Evolutionary conservation across 2,888 invertebrate species (phyloP).

Genomic region (Nemotelus nigrinus): DNA sequence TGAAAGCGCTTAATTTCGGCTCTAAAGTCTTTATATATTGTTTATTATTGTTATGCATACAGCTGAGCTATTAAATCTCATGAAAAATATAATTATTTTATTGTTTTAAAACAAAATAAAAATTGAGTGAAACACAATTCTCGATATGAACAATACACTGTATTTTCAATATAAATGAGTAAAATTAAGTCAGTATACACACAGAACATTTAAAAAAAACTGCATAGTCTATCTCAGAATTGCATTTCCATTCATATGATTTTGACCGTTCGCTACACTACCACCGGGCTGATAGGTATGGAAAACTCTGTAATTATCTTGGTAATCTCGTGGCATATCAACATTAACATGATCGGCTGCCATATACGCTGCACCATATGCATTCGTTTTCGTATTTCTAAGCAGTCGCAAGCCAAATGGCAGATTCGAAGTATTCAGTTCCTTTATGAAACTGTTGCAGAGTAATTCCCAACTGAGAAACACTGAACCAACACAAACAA

Average conservation of each 20-base stretch:
- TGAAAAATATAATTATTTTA: too few species aligned
- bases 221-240: neutral
- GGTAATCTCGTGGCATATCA: constrained; percentile 75
- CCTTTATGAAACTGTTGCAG: constrained; percentile 74
- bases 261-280: neutral
- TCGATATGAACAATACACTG: neutral
- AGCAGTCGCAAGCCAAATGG: constrained; percentile 70
- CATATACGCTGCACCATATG: constrained; percentile 86
- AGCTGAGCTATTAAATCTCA: too few species aligned
- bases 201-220: constrained; percentile 6
- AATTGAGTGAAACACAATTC: neutral
- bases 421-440: constrained; percentile 65
- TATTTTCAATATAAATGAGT: constrained; percentile 35
- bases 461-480: constrained; percentile 92
- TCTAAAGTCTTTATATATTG: too few species aligned
- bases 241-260: constrained; percentile 27
- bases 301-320: constrained; percentile 74
- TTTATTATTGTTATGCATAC: too few species aligned
- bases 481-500: constrained; percentile 94
- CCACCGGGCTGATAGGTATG: constrained; percentile 60
- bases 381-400: constrained; percentile 77
- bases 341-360: constrained; percentile 78
- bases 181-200: constrained; percentile 6
- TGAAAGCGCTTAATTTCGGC: too few species aligned
- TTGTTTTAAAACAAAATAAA: too few species aligned